Percentiles rank a stretch among this genome's conserved stretches.
phyloP scores from a whole-genome alignment of 2,888 invertebrate species.

The Erebia epiphron region DNA sequence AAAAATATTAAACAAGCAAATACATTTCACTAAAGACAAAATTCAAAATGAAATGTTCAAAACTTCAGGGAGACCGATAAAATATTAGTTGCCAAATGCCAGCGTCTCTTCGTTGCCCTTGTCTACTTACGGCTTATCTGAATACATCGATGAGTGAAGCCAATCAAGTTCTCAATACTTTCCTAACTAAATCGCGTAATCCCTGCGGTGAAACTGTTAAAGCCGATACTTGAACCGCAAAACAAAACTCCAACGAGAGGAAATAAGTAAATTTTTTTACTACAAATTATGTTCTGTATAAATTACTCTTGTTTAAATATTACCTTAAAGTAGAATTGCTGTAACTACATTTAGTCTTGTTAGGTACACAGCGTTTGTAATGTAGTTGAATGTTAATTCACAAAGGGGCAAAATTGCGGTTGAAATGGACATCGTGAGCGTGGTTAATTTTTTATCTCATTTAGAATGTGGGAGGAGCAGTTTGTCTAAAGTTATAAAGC shows the following conservation, averaged over 20 bases:
- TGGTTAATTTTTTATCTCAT: conserved; percentile 26
- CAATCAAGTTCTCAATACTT: neutral
- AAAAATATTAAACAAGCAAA: too few species aligned
- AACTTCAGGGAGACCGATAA: too few species aligned
- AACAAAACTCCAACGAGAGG: neutral
- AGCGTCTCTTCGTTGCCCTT: too few species aligned
- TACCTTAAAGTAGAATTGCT: neutral
- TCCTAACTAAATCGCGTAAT: neutral
- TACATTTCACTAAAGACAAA: too few species aligned
- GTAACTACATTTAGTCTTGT: neutral
- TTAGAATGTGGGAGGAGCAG: conserved; percentile 22
- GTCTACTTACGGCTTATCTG: too few species aligned
- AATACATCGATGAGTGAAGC: neutral
- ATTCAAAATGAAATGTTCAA: too few species aligned
- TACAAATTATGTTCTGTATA: neutral
- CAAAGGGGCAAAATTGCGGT: conserved; percentile 13
- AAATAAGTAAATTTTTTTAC: neutral
- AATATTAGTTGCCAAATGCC: too few species aligned
- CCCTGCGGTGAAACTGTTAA: neutral
- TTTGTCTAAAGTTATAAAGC: conserved; percentile 28
- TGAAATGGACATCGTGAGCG: conserved; percentile 12
- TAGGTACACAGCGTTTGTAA: neutral
- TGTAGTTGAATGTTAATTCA: conserved; percentile 8
- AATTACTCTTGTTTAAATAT: neutral
- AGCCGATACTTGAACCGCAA: neutral